These are phyloP conservation scores for Notolepis coatsorum DNA, from an alignment of 2,797 vertebrate genomes.

Conservation along the genomic window DNA sequence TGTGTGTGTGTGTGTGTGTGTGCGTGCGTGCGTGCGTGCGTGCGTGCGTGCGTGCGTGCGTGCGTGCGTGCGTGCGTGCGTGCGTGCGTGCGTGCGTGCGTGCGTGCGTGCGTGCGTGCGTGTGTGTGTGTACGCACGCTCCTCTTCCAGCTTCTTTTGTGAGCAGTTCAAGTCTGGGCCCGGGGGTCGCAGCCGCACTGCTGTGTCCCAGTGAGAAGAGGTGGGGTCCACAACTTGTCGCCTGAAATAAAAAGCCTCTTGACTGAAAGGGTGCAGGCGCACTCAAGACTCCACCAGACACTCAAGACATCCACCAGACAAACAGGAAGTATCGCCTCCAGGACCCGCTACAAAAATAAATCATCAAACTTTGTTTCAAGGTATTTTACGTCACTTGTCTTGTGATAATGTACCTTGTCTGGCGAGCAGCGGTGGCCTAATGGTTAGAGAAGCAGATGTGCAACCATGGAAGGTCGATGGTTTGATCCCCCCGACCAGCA, in stretches of 20 bases:
- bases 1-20: constrained; percentile 62
- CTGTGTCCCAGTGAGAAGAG: constrained; percentile 63
- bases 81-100: not conserved
- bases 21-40: not conserved
- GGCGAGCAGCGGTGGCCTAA: too few relatives aligned
- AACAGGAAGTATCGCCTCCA: constrained; percentile 43
- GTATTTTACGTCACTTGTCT: too few relatives aligned
- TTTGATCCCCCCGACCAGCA: too few relatives aligned
- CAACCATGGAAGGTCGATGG: too few relatives aligned
- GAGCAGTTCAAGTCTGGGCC: constrained; percentile 71
- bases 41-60: constrained; percentile 26
- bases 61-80: constrained; percentile 57
- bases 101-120: constrained; percentile 19
- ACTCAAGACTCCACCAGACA: constrained; percentile 30
- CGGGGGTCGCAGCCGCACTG: constrained; percentile 58
- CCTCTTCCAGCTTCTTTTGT: constrained; percentile 58
- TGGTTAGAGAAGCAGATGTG: too few relatives aligned
- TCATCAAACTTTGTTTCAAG: too few relatives aligned
- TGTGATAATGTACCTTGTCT: too few relatives aligned
- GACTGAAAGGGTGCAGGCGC: constrained; percentile 73
- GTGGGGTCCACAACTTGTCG: constrained; percentile 71
- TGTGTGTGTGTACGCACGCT: constrained; percentile 61
- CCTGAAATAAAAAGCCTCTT: constrained; percentile 61
- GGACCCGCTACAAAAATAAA: too few relatives aligned
- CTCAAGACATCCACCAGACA: constrained; percentile 49